Evolutionary conservation across 2,113 vertebrate genomes (phyloP).

Genomic region (Sorex fumeus): DNA sequence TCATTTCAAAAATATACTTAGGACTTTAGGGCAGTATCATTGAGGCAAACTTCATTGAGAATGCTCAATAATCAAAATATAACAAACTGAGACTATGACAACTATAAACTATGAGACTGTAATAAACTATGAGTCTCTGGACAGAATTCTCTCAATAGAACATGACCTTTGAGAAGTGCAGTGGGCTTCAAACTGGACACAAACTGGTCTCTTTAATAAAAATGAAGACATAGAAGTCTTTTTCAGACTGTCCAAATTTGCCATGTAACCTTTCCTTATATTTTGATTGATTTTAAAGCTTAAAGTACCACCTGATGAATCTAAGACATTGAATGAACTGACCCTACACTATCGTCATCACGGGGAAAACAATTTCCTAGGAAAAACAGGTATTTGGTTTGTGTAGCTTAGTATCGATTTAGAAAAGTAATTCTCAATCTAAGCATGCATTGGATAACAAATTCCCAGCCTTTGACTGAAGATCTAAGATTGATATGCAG

Average conservation of each 20-base stretch:
- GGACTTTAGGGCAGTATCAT: not conserved
- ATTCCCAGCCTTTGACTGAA: too few relatives aligned
- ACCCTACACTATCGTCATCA: not conserved
- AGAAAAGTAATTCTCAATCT: not conserved
- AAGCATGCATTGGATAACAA: not conserved
- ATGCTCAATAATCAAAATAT: not conserved
- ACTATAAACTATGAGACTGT: not conserved
- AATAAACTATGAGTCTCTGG: too few relatives aligned
- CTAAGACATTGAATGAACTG: slow-evolving; percentile 2
- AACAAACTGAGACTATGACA: not conserved
- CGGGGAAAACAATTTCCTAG: not conserved
- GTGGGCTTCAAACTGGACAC: not conserved
- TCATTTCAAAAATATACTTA: not conserved
- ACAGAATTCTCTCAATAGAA: not conserved
- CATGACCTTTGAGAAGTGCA: not conserved
- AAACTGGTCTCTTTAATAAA: slow-evolving; percentile 20
- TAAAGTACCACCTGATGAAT: slow-evolving; percentile 26
- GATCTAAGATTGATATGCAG: too few relatives aligned
- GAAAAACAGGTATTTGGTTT: not conserved
- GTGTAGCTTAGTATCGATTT: slow-evolving; percentile 22
- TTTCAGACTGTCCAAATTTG: not conserved
- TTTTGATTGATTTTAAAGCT: not conserved
- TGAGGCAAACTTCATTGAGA: not conserved
- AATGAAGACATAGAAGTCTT: not conserved
- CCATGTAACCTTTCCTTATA: not conserved